Evolutionary conservation across 2,888 invertebrate species (phyloP).

Genomic region (Eristalinus sepulchralis): DNA sequence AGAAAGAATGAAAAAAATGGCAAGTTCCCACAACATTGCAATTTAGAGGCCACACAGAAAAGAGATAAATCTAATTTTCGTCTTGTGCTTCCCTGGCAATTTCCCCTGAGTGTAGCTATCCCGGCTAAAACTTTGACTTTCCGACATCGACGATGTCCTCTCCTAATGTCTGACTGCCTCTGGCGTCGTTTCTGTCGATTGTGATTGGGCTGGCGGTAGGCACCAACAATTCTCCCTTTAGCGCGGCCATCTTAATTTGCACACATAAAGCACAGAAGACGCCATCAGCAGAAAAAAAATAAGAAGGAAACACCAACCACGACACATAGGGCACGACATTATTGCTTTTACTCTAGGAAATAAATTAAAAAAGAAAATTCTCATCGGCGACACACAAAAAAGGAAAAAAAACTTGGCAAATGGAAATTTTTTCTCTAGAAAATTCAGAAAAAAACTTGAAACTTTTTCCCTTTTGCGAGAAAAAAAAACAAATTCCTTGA

Average conservation of each 20-base stretch:
- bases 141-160: constrained; percentile 27
- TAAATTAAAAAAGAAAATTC: constrained; percentile 71
- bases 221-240: constrained; percentile 38
- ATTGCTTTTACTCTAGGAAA: constrained; percentile 68
- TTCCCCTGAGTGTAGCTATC: constrained; percentile 24
- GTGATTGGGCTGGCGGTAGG: constrained; percentile 56
- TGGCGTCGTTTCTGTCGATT: constrained; percentile 59
- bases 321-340: constrained; percentile 70
- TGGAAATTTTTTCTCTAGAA: constrained; percentile 70
- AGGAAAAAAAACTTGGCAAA: constrained; percentile 60
- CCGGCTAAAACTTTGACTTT: constrained; percentile 27
- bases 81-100: constrained; percentile 64
- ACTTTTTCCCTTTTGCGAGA: constrained; percentile 58
- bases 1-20: background rate
- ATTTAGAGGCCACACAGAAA: constrained; percentile 52
- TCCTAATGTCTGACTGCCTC: constrained; percentile 65
- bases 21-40: constrained; percentile 44
- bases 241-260: constrained; percentile 70
- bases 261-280: constrained; percentile 52
- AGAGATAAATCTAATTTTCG: constrained; percentile 69
- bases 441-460: constrained; percentile 53
- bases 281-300: background rate
- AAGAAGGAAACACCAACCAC: constrained; percentile 46
- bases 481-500: constrained; percentile 15
- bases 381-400: constrained; percentile 47